These are phyloP conservation scores for Campylorhamphus procurvoides DNA, from an alignment of 2,113 vertebrate species.

Conservation along the genomic window DNA sequence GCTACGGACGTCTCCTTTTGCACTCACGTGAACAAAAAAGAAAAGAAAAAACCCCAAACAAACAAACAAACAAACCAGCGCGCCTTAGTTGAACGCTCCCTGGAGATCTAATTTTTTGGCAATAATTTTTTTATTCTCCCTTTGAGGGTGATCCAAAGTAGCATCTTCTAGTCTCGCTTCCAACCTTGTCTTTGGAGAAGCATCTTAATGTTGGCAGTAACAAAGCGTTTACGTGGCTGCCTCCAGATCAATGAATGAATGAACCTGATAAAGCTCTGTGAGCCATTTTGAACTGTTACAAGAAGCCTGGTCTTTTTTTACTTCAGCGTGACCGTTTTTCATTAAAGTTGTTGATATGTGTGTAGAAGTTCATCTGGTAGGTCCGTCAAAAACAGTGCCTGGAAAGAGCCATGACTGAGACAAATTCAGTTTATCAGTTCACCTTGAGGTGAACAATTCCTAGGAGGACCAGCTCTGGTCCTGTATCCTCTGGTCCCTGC, in stretches of 20 bases:
- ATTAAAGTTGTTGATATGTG: rapidly evolving
- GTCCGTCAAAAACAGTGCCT: not conserved
- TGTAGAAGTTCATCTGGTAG: not conserved
- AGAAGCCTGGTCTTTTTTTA: not conserved
- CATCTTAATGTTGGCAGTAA: not conserved
- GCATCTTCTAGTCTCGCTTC: not conserved
- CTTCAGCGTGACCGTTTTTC: rapidly evolving
- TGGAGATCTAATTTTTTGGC: not conserved
- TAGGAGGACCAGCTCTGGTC: not conserved
- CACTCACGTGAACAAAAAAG: no score
- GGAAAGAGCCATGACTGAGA: not conserved
- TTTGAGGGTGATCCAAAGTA: not conserved
- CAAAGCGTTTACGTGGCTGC: not conserved
- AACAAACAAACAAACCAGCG: not conserved
- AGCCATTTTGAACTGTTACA: not conserved
- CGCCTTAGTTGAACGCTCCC: not conserved
- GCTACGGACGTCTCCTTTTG: no score
- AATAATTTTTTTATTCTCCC: not conserved
- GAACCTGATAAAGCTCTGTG: not conserved
- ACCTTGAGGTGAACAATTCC: not conserved
- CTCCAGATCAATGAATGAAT: not conserved
- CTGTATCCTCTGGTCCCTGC: not conserved
- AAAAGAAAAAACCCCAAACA: no score
- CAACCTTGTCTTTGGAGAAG: not conserved
- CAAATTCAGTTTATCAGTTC: not conserved